A percentile compares a stretch with the other conserved stretches of the same genome.
Evolutionary conservation across 2,888 invertebrate genomes (phyloP).

Genomic region (Cyrtodaria siliqua): DNA sequence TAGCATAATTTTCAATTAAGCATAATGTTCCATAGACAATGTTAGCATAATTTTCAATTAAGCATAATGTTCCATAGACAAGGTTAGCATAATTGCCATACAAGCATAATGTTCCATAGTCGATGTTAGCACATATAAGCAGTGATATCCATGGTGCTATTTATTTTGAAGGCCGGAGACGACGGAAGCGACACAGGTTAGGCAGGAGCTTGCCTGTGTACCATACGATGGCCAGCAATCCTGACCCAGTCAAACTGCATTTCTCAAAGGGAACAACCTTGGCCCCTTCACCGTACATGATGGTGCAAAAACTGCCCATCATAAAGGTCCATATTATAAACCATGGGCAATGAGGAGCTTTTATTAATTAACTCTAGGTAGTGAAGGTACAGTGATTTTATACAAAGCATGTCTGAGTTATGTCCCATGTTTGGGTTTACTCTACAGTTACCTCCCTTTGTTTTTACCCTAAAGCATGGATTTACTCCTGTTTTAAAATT

Average conservation of each 20-base stretch:
- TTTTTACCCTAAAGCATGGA: background rate
- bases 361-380: slow-evolving; percentile 29
- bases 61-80: too few species aligned
- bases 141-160: slow-evolving; percentile 13
- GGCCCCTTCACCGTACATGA: slow-evolving; percentile 67
- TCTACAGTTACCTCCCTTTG: background rate
- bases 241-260: slow-evolving; percentile 70
- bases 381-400: slow-evolving; percentile 51
- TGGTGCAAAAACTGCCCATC: slow-evolving; percentile 76
- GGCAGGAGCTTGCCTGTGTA: slow-evolving; percentile 53
- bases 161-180: slow-evolving; percentile 68
- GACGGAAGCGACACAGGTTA: slow-evolving; percentile 63
- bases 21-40: too few species aligned
- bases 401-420: slow-evolving; percentile 69
- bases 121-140: background rate
- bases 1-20: too few species aligned
- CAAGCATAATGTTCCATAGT: too few species aligned
- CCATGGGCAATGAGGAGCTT: slow-evolving; percentile 62
- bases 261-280: slow-evolving; percentile 69
- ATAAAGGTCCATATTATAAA: slow-evolving; percentile 79
- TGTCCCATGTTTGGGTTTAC: background rate
- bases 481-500: slow-evolving; percentile 1
- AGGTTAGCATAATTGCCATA: too few species aligned
- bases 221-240: slow-evolving; percentile 35
- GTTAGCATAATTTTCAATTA: too few species aligned